Evolutionary conservation across 2,797 vertebrate species (phyloP), one percentile per base, ranked within the genome.

Genomic region (Myiothlypis chrysogaster): DNA sequence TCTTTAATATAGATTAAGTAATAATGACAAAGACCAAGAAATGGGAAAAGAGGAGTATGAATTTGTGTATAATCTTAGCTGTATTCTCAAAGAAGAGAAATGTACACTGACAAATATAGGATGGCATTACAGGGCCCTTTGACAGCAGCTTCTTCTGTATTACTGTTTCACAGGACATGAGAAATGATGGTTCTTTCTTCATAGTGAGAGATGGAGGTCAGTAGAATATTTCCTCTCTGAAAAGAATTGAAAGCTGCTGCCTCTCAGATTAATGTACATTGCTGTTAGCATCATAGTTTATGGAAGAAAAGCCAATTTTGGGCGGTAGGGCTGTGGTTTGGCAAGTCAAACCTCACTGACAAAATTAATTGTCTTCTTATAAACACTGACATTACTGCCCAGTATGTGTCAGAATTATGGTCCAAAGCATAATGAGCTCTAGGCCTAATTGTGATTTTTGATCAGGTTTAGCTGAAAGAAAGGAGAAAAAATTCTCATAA

Each of bases 11-110:
- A 56, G 12, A 57, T 61, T 50, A 61, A 82, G 5, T 10, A n/a
- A n/a, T 57, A 84, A 68, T 28, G 19, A 49, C 16, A 77, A 37
- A 39, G 25, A 7, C 24, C 2, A 80, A 17, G 2, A 14, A 5
- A n/a, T 10, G 12, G 16, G 1, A 0, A 1, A 7, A 30, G 47
- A 52, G 8, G 16, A 60, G 1, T 14, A 39, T 61, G 23, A 41
- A 46, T 60, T 49, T 37, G 4, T 57, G 5, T 49, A 12, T 70
- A 65, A 79, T 50, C 24, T 59, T 83, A 35, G 12, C 32, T 43
- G 1, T 49, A 28, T 57, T 70, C 32, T 64, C 34, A 60, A 80
- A 85, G 10, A 64, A 32, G n/a, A 34, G 2, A 61, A 55, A 80
- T 47, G 28, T 57, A 23, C 30, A 27, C 9, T 63, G 18, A 41